These are phyloP conservation scores for Cryptoblepharus egeriae DNA, from an alignment of 2,797 vertebrate genomes.

Conservation along the genomic window DNA sequence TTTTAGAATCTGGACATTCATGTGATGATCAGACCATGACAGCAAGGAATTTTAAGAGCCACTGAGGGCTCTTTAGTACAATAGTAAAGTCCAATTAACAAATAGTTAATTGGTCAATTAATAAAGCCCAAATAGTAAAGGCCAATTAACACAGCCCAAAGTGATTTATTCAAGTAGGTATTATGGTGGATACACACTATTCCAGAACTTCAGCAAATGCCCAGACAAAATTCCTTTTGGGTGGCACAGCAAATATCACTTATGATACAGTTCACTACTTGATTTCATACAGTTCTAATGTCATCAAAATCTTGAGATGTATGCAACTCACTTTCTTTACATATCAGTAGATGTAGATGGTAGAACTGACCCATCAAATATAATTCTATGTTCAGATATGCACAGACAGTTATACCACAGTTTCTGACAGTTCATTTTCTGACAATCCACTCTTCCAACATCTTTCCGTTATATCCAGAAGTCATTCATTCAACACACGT, in stretches of 20 bases:
- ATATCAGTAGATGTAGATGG: too few species aligned
- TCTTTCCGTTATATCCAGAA: too few species aligned
- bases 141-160: neutral
- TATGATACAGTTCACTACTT: neutral
- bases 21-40: neutral
- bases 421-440: too few species aligned
- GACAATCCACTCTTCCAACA: too few species aligned
- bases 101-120: neutral
- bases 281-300: neutral
- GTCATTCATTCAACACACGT: too few species aligned
- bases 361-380: neutral
- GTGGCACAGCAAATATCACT: slow-evolving; percentile 2
- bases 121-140: neutral
- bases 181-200: neutral
- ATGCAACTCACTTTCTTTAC: neutral
- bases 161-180: neutral
- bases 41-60: slow-evolving; percentile 1
- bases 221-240: neutral
- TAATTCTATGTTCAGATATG: neutral
- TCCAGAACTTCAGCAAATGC: neutral
- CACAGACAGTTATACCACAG: too few species aligned
- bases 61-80: neutral
- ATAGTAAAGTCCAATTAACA: neutral
- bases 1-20: neutral
- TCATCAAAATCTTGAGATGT: neutral